Conservation (phyloP, 2,113 vertebrate genomes). For the Tragelaphus scriptus region DNA sequence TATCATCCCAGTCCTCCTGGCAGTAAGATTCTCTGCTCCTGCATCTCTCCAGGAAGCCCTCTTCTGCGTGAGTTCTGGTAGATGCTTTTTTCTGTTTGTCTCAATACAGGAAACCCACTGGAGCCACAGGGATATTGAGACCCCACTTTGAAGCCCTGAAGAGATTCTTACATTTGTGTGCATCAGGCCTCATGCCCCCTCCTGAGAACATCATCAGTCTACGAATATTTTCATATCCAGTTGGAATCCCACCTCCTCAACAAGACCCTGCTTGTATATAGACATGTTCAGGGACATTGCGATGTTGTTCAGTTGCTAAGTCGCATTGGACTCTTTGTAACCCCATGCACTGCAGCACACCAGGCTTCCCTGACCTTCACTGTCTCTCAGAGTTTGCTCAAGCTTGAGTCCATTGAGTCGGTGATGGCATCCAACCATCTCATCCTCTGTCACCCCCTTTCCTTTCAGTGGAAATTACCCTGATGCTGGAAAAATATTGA, state of each 20-base stretch:
- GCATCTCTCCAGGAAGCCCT: neutral
- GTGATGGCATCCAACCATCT: neutral
- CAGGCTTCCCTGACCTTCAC: neutral
- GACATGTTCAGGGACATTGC: neutral
- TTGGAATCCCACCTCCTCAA: neutral
- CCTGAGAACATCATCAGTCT: neutral
- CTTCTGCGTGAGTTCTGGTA: neutral
- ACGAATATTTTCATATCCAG: neutral
- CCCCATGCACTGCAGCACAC: neutral
- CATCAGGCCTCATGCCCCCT: no score
- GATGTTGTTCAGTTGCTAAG: neutral
- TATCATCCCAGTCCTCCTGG: neutral
- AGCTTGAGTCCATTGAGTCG: neutral
- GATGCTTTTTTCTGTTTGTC: neutral
- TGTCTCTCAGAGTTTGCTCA: neutral
- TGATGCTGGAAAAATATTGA: neutral
- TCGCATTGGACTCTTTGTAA: rapidly evolving
- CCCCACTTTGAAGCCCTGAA: neutral
- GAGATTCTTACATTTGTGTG: neutral
- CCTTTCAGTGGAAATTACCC: neutral
- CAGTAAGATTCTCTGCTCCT: neutral
- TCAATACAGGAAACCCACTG: neutral
- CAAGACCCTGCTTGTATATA: neutral
- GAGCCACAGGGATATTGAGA: neutral
- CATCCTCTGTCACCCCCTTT: neutral